These are phyloP conservation scores for Sitta europaea DNA, from an alignment of 2,113 vertebrate genomes.

Conservation along the genomic window DNA sequence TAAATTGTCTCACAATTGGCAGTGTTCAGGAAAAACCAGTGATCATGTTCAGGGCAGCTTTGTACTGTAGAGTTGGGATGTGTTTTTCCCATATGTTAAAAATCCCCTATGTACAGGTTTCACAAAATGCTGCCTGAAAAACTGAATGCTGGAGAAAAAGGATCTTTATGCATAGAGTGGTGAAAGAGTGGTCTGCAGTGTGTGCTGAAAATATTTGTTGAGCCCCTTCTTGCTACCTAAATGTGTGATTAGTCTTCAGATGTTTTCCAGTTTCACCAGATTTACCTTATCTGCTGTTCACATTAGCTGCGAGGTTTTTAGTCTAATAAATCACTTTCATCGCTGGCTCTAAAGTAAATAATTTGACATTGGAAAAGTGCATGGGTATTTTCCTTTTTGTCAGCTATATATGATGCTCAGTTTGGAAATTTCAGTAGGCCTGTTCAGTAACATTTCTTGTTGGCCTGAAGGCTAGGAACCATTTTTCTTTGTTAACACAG, in stretches of 20 bases:
- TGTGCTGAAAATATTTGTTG: background rate
- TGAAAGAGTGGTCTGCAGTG: background rate
- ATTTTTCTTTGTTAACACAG: background rate
- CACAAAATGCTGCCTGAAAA: background rate
- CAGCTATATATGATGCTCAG: background rate
- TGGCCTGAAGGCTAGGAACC: background rate
- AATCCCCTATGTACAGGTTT: background rate
- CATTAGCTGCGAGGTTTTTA: background rate
- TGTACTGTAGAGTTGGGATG: background rate
- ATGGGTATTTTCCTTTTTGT: background rate
- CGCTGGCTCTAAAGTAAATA: background rate
- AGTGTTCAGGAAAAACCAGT: background rate
- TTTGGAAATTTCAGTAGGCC: background rate
- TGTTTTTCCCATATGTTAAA: background rate
- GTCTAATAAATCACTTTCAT: background rate
- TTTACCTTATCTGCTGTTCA: background rate
- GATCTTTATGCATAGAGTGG: background rate
- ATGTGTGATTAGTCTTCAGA: background rate
- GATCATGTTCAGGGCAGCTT: background rate
- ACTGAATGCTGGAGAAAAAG: background rate
- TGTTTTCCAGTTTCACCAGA: background rate
- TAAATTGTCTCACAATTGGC: background rate
- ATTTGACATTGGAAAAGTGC: background rate
- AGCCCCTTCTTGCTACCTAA: background rate
- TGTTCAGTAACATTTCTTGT: background rate